Conservation (phyloP, 2,797 vertebrate species). For the Sorex maritimensis region DNA sequence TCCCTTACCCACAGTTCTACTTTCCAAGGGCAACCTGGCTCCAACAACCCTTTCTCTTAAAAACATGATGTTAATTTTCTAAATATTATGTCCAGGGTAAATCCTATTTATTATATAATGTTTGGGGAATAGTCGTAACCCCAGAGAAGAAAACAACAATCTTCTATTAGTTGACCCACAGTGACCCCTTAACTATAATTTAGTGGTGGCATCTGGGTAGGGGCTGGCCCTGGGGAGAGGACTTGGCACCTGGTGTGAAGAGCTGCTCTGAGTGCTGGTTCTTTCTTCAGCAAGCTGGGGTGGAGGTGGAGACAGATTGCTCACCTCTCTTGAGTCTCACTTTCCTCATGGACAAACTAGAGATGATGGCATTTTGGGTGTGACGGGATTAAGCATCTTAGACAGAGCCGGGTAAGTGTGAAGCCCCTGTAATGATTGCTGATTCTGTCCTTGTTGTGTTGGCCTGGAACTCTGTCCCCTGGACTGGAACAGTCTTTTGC, state of each 20-base stretch:
- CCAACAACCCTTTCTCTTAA: background rate
- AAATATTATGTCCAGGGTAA: constrained; percentile 17
- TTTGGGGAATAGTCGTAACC: background rate
- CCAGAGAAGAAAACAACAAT: background rate
- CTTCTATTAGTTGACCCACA: background rate
- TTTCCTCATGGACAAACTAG: background rate
- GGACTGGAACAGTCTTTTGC: background rate
- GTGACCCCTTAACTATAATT: too few species aligned
- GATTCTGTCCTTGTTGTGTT: too few species aligned
- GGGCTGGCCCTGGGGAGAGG: background rate
- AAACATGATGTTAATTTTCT: background rate
- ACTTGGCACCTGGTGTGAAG: background rate
- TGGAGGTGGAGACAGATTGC: background rate
- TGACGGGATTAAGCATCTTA: background rate
- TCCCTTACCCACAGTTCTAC: background rate
- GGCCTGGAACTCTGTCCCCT: background rate
- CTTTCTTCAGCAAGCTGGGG: background rate
- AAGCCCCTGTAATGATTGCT: background rate
- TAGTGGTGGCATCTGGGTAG: background rate
- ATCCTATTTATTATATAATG: background rate
- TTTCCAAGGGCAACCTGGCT: background rate
- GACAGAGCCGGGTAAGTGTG: fast-evolving
- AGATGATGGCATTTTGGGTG: too few species aligned
- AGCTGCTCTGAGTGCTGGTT: background rate
- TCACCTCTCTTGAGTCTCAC: background rate